Evolutionary conservation across 2,888 invertebrate genomes (phyloP).

Genomic region (Drosophila helvetica): DNA sequence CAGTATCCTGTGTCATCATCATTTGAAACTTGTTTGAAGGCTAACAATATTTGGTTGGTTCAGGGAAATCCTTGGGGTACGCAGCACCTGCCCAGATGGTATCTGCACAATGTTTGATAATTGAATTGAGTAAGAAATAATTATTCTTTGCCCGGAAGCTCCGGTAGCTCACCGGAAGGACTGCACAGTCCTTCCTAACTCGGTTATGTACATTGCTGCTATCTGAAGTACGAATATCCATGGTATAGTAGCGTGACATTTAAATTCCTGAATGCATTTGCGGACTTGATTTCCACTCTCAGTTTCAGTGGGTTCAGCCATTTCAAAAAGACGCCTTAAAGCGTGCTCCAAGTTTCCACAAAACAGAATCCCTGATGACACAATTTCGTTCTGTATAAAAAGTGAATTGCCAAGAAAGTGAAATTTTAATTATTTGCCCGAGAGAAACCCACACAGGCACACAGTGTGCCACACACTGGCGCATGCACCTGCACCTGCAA

Average conservation of each 20-base stretch:
- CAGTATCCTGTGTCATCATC: not conserved
- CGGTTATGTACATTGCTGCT: too few species aligned
- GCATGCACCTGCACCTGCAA: not conserved
- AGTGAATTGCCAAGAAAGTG: conserved; percentile 80
- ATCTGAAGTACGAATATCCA: not conserved
- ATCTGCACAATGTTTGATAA: not conserved
- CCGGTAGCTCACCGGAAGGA: not conserved
- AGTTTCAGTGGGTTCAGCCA: conserved; percentile 3
- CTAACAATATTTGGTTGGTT: too few species aligned
- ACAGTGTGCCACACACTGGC: not conserved
- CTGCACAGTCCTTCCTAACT: too few species aligned
- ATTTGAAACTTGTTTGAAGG: too few species aligned
- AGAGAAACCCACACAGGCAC: conserved; percentile 23
- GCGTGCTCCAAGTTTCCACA: conserved; percentile 17
- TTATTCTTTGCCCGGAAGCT: too few species aligned
- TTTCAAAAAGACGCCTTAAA: conserved; percentile 27
- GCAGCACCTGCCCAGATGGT: too few species aligned
- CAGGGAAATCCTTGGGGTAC: too few species aligned
- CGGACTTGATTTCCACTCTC: conserved; percentile 25
- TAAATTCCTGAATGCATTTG: not conserved
- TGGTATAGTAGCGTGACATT: not conserved
- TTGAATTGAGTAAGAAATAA: not conserved
- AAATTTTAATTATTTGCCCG: conserved; percentile 80
- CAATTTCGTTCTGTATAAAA: conserved; percentile 66
- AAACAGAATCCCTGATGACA: conserved; percentile 66